Conservation (phyloP, 2,797 vertebrate genomes). For the Hypotaenidia philippensis region DNA sequence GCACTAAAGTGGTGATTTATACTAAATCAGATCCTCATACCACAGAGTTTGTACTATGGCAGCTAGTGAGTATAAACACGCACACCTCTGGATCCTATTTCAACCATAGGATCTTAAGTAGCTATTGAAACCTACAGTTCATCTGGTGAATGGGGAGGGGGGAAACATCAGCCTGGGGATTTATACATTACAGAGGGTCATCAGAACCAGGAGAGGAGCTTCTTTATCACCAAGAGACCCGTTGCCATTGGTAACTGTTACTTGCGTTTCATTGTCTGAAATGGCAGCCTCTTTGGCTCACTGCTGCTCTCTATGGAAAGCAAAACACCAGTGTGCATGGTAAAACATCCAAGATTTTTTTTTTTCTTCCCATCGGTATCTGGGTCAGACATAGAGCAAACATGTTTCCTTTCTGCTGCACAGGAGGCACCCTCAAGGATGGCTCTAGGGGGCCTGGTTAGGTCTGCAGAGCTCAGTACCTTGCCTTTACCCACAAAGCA, state of each 20-base stretch:
- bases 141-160: neutral
- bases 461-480: neutral
- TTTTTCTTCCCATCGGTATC: neutral
- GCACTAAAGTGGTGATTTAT: neutral
- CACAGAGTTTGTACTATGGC: neutral
- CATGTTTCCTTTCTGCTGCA: neutral
- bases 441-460: neutral
- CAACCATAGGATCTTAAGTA: neutral
- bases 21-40: neutral
- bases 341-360: neutral
- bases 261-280: neutral
- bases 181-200: neutral
- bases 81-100: neutral
- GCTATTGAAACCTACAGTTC: neutral
- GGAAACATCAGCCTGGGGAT: neutral
- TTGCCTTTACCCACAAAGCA: neutral
- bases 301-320: neutral
- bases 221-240: neutral
- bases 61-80: neutral
- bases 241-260: neutral
- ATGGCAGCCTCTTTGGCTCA: neutral
- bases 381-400: neutral
- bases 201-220: neutral
- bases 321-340: neutral
- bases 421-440: neutral